Percentiles rank a stretch among this genome's conserved stretches.
These are phyloP conservation scores for Brachionus plicatilis DNA, from an alignment of 1,140 invertebrate species.

Conservation along the genomic window DNA sequence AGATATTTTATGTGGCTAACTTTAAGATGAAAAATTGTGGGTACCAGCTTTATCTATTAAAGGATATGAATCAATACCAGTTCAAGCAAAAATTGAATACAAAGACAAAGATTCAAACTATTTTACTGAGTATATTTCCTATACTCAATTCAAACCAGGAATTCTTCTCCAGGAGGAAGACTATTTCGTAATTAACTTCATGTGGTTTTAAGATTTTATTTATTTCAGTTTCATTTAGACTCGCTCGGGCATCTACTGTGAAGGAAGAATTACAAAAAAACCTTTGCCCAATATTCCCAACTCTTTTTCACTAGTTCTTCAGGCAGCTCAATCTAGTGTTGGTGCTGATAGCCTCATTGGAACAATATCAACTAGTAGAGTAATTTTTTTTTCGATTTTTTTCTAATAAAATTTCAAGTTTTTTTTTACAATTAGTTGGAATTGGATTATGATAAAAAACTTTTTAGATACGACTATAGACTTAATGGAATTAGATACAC, in stretches of 20 bases:
- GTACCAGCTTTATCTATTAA: neutral
- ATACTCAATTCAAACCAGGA: neutral
- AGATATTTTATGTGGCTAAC: neutral
- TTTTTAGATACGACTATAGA: neutral
- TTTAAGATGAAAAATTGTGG: conserved; percentile 24
- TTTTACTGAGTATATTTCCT: neutral
- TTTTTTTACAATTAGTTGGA: neutral
- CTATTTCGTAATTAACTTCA: conserved; percentile 1
- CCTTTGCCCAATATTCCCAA: conserved; percentile 14
- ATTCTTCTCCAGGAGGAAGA: conserved; percentile 16
- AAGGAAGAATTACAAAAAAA: neutral
- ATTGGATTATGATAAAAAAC: conserved; percentile 32
- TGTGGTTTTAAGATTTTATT: neutral
- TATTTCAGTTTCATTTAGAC: neutral
- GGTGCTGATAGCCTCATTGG: neutral
- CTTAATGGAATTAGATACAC: neutral
- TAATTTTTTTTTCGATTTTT: neutral
- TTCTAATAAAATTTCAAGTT: neutral
- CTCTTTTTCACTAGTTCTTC: neutral
- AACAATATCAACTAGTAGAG: neutral
- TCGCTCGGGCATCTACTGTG: neutral
- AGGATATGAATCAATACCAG: conserved; percentile 12
- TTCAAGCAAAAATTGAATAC: conserved; percentile 5
- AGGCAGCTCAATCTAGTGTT: neutral
- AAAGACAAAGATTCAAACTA: neutral